phyloP scores from a whole-genome alignment of 2,888 invertebrate genomes.

The Pristionchus japonicus region DNA sequence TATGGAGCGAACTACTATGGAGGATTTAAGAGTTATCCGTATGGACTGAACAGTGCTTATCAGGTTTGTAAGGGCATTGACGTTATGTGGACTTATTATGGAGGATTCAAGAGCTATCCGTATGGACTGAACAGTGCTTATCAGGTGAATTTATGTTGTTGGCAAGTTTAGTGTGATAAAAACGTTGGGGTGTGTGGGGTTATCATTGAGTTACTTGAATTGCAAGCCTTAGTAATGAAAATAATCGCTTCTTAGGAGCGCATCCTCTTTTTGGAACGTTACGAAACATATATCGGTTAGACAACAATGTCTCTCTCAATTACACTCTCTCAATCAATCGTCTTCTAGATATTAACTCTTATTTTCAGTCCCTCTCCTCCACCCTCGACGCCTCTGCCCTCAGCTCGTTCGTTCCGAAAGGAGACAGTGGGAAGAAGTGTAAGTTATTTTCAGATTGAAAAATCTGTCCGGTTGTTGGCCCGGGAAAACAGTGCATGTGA shows the following conservation, averaged over 20 bases:
- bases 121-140: slow-evolving; percentile 31
- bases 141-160: neutral
- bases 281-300: no score
- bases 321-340: no score
- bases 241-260: no score
- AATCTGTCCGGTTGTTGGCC: neutral
- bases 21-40: neutral
- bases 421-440: slow-evolving; percentile 34
- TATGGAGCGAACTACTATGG: slow-evolving; percentile 40
- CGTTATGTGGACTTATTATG: no score
- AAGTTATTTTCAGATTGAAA: neutral
- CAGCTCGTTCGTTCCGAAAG: neutral
- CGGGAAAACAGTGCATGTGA: neutral
- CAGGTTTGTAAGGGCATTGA: no score
- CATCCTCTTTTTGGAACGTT: no score
- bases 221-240: no score
- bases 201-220: no score
- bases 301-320: no score
- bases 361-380: slow-evolving; percentile 37
- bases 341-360: no score
- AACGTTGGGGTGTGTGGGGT: no score
- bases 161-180: no score
- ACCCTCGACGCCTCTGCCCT: slow-evolving; percentile 26
- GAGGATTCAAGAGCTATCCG: neutral
- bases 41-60: slow-evolving; percentile 27